Percentiles rank a stretch among this genome's conserved stretches.
Conservation (phyloP, 2,888 invertebrate genomes). For the Parochlus steinenii region DNA sequence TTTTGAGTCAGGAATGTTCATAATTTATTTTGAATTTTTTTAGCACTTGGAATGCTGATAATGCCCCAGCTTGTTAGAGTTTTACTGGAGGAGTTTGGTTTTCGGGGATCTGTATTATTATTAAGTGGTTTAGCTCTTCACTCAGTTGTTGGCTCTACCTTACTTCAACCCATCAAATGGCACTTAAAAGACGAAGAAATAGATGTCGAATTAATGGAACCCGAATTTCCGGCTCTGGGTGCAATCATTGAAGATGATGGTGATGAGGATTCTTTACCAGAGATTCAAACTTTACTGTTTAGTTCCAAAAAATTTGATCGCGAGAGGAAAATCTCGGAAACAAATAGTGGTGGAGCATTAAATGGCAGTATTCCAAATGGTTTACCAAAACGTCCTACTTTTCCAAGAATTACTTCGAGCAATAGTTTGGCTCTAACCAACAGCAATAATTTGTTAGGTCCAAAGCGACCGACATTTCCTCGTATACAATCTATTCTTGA, state of each 20-base stretch:
- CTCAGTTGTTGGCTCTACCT: slow-evolving; percentile 45
- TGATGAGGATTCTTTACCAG: slow-evolving; percentile 31
- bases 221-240: slow-evolving; percentile 39
- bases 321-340: slow-evolving; percentile 14
- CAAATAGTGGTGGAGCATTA: slow-evolving; percentile 2
- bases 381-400: slow-evolving; percentile 28
- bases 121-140: slow-evolving; percentile 50
- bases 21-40: no score
- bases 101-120: slow-evolving; percentile 50
- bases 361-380: slow-evolving; percentile 19
- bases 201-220: slow-evolving; percentile 39
- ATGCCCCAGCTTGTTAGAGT: slow-evolving; percentile 59
- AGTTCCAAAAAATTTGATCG: slow-evolving; percentile 21
- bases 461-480: slow-evolving; percentile 31
- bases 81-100: slow-evolving; percentile 43
- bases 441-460: no score
- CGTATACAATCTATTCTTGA: slow-evolving; percentile 34
- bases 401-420: slow-evolving; percentile 29
- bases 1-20: no score
- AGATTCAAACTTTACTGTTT: slow-evolving; percentile 28
- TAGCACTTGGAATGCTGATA: slow-evolving; percentile 58
- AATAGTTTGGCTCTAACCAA: slow-evolving; percentile 29
- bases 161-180: slow-evolving; percentile 55
- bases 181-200: slow-evolving; percentile 38
- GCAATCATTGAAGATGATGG: slow-evolving; percentile 36